Percentiles rank a stretch among this genome's conserved stretches.
Evolutionary conservation across 2,113 vertebrate genomes (phyloP).

Genomic region (Cololabis saira): DNA sequence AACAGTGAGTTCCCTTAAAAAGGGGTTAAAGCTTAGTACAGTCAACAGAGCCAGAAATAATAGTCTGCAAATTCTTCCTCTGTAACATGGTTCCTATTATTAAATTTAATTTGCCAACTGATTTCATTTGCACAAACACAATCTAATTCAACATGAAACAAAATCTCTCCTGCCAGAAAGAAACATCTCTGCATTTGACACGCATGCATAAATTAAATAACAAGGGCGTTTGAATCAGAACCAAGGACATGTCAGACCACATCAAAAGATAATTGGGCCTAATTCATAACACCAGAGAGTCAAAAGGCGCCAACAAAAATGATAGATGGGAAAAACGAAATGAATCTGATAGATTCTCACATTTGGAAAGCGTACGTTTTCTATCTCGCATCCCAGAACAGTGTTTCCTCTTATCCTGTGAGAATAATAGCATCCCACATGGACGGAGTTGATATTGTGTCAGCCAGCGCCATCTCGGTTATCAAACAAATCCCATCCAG

Average conservation of each 20-base stretch:
- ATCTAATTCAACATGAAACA: background rate
- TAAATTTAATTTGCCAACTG: background rate
- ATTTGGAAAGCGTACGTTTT: background rate
- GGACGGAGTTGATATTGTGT: too few species aligned
- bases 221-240: too few species aligned
- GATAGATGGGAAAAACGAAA: background rate
- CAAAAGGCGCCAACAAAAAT: background rate
- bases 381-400: background rate
- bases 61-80: background rate
- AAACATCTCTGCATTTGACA: background rate
- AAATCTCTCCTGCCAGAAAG: background rate
- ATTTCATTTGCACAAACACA: background rate
- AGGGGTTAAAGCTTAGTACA: background rate
- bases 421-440: background rate
- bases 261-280: background rate
- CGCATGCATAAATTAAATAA: too few species aligned
- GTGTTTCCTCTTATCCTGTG: background rate
- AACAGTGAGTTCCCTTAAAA: conserved; percentile 27
- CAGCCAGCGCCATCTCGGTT: too few species aligned
- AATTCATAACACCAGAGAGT: background rate
- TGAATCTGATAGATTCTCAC: background rate
- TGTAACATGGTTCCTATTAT: background rate
- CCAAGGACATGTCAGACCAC: too few species aligned
- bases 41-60: background rate
- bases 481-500: too few species aligned